These are phyloP conservation scores for Tuta absoluta DNA, from an alignment of 2,888 invertebrate species.

Conservation along the genomic window DNA sequence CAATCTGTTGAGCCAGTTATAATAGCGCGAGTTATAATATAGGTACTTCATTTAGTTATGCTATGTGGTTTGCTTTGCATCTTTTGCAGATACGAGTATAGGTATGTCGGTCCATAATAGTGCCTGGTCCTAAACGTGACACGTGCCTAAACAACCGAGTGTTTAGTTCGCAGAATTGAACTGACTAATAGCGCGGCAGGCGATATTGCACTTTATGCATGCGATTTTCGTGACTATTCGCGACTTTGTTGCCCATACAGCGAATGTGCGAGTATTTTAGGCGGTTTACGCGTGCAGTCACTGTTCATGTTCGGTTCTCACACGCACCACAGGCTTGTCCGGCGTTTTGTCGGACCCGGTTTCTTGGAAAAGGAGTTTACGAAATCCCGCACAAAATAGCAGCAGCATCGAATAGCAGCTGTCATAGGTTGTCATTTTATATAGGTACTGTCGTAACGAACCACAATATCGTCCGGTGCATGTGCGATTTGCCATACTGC, in stretches of 20 bases:
- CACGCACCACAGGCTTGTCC: background rate
- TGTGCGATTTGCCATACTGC: background rate
- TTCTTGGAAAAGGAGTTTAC: background rate
- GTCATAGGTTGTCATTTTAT: no score
- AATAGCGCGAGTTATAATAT: no score
- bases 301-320: background rate
- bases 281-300: conserved; percentile 11
- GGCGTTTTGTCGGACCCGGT: background rate
- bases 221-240: background rate
- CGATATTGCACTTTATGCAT: background rate
- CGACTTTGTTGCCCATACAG: background rate
- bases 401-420: background rate
- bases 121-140: background rate
- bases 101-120: background rate
- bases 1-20: no score
- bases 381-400: no score
- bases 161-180: background rate
- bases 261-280: conserved; percentile 15
- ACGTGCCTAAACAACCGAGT: conserved; percentile 3
- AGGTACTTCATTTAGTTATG: no score
- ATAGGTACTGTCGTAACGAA: no score
- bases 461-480: no score
- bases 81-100: background rate
- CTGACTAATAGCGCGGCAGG: background rate
- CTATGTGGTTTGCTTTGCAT: no score